These are phyloP conservation scores for Crioceris asparagi DNA, from an alignment of 2,888 invertebrate genomes.

Conservation along the genomic window DNA sequence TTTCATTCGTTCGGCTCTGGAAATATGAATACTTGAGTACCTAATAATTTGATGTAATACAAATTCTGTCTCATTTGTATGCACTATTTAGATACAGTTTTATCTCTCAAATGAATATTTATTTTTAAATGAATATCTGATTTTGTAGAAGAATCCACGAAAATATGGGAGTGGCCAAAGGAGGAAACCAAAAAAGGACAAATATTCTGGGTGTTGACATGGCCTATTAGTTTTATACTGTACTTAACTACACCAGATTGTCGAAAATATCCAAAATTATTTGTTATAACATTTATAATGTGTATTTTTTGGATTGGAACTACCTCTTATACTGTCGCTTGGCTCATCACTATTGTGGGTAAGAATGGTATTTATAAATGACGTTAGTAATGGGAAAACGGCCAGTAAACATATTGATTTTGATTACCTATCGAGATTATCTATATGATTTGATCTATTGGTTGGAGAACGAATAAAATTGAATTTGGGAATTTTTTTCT, in stretches of 20 bases:
- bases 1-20: no score
- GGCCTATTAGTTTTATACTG: constrained; percentile 64
- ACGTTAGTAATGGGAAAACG: no score
- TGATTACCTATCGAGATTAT: no score
- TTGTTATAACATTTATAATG: constrained; percentile 63
- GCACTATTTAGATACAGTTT: no score
- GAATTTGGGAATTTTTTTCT: no score
- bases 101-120: neutral
- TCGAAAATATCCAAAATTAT: constrained; percentile 48
- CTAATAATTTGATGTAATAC: no score
- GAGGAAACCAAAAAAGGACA: constrained; percentile 38
- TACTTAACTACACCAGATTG: constrained; percentile 71
- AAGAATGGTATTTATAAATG: constrained; percentile 15
- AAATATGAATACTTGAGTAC: no score
- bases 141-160: constrained; percentile 33
- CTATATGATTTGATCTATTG: no score
- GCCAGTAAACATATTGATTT: no score
- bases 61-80: no score
- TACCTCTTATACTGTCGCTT: constrained; percentile 74
- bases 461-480: no score
- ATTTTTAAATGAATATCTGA: constrained; percentile 3
- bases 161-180: constrained; percentile 49
- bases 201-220: constrained; percentile 51
- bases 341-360: constrained; percentile 78
- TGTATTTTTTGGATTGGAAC: constrained; percentile 73